phyloP scores from a whole-genome alignment of 2,888 invertebrate species.

The Nomada goodeniana region DNA sequence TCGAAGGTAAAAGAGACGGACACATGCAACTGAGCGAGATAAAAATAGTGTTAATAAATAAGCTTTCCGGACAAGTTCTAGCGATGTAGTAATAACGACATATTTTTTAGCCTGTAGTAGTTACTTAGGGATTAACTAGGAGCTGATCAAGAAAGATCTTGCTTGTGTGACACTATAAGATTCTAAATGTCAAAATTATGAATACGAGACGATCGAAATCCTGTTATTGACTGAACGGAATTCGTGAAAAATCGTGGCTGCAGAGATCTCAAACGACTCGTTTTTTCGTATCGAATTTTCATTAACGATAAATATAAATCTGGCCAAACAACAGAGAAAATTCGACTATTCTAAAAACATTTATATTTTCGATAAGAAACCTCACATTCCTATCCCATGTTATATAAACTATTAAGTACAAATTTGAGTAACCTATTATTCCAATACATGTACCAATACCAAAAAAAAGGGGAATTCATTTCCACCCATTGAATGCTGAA shows the following conservation, averaged over 20 bases:
- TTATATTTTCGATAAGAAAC: not conserved
- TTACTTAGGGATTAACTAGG: not conserved
- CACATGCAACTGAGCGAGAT: not conserved
- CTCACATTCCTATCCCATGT: not conserved
- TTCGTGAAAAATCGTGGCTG: not conserved
- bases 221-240: not conserved
- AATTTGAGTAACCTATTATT: not conserved
- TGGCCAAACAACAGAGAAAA: not conserved
- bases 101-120: slow-evolving; percentile 5
- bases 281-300: not conserved
- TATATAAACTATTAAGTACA: not conserved
- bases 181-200: not conserved
- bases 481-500: no score
- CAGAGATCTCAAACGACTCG: not conserved
- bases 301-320: no score
- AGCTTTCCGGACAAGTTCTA: slow-evolving; percentile 4
- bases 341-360: not conserved
- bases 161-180: not conserved
- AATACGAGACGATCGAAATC: not conserved
- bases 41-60: slow-evolving; percentile 7
- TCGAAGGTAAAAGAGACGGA: slow-evolving; percentile 7
- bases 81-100: slow-evolving; percentile 3
- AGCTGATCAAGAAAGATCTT: not conserved
- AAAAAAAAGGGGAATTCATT: not conserved
- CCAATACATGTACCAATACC: not conserved